These are phyloP conservation scores for Protomyctophum bolini DNA, from an alignment of 2,113 vertebrate genomes.

Conservation along the genomic window DNA sequence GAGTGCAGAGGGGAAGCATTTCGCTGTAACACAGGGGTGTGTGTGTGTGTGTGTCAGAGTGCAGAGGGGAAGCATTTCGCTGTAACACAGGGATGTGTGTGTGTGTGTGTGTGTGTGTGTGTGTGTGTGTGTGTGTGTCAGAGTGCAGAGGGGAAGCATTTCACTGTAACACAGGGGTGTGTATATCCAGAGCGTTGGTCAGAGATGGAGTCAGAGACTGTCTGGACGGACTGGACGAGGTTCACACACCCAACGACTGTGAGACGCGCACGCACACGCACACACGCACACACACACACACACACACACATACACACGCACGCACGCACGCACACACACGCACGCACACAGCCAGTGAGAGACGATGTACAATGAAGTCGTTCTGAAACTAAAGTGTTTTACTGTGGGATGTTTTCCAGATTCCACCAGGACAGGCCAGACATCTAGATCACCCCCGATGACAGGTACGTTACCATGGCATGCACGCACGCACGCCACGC, in stretches of 20 bases:
- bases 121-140: slow-evolving; percentile 58
- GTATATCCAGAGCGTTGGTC: slow-evolving; percentile 71
- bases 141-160: slow-evolving; percentile 78
- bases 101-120: neutral
- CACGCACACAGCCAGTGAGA: no score
- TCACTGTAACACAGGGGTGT: slow-evolving; percentile 84
- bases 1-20: slow-evolving; percentile 78
- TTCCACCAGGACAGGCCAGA: no score
- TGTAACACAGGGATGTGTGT: slow-evolving; percentile 77
- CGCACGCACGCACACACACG: neutral
- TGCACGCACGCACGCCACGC: neutral
- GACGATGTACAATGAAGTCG: no score
- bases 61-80: slow-evolving; percentile 70
- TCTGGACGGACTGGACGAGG: slow-evolving; percentile 88
- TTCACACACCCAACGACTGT: fast-evolving
- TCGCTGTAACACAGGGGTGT: slow-evolving; percentile 78
- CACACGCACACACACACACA: fast-evolving
- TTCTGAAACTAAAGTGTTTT: no score
- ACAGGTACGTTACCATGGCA: neutral
- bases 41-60: slow-evolving; percentile 71
- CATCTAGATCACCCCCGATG: neutral
- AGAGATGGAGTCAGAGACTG: slow-evolving; percentile 85
- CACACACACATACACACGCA: slow-evolving; percentile 10
- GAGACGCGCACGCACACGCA: neutral
- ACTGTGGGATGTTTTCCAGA: no score